These are phyloP conservation scores for Montipora cactus DNA, from an alignment of 64 coral and sea anemone species.

Conservation along the genomic window DNA sequence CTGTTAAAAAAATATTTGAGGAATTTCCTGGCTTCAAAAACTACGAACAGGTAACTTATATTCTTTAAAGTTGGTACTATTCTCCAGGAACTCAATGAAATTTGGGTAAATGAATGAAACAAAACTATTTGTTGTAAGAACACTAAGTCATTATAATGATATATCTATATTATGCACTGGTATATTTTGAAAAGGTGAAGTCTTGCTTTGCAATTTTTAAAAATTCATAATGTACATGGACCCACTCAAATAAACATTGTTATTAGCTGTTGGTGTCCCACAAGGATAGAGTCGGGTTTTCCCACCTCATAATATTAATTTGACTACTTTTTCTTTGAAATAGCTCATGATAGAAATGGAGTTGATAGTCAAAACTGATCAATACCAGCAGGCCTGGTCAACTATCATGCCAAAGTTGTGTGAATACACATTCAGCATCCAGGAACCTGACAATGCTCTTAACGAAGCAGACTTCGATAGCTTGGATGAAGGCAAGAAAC, in stretches of 20 bases:
- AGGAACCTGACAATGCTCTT: background rate
- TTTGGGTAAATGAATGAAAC: background rate
- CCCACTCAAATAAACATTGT: background rate
- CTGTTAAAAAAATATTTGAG: too few relatives aligned
- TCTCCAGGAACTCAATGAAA: too few relatives aligned
- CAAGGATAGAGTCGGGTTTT: background rate
- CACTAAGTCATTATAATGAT: background rate
- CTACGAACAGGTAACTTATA: too few relatives aligned
- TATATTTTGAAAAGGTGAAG: background rate
- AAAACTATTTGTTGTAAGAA: background rate
- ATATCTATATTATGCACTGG: background rate
- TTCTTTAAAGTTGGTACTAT: too few relatives aligned
- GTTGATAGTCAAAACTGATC: background rate
- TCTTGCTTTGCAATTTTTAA: background rate
- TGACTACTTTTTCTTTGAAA: background rate
- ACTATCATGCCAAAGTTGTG: background rate
- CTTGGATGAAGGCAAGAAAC: conserved; percentile 1
- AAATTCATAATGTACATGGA: background rate
- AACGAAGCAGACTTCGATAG: background rate
- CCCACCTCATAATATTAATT: background rate
- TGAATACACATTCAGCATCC: background rate
- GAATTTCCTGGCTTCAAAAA: too few relatives aligned
- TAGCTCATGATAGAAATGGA: background rate
- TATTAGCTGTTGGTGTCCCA: background rate
- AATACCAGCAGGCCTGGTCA: background rate